phyloP scores from a whole-genome alignment of 2,888 invertebrate species.

The Laspeyria flexula region DNA sequence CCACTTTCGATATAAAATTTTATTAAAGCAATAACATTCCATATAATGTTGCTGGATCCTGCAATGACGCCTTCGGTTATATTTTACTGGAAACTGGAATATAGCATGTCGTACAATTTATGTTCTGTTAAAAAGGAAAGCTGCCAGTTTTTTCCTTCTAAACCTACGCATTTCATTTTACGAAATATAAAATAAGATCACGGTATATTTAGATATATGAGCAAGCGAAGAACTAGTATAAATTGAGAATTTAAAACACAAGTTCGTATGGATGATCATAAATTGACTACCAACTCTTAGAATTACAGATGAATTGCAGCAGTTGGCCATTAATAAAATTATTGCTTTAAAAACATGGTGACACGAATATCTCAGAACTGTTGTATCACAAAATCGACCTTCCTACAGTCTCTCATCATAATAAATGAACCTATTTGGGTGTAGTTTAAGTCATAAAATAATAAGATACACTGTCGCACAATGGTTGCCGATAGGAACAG shows the following conservation, averaged over 20 bases:
- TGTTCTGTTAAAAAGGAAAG: not conserved
- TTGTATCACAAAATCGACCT: no score
- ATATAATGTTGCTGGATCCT: not conserved
- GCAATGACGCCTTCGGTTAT: no score
- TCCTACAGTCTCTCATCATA: no score
- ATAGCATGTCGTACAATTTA: not conserved
- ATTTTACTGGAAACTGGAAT: not conserved
- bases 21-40: not conserved
- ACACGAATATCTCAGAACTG: slow-evolving; percentile 48
- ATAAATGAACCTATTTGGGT: no score
- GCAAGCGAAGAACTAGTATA: slow-evolving; percentile 19
- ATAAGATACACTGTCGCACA: no score
- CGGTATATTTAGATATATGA: slow-evolving; percentile 25
- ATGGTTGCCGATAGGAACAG: no score
- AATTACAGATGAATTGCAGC: slow-evolving; percentile 12
- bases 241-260: slow-evolving; percentile 5
- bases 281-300: slow-evolving; percentile 10
- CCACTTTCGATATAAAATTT: slow-evolving; percentile 23
- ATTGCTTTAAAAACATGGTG: slow-evolving; percentile 45
- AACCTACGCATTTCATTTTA: slow-evolving; percentile 24
- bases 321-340: slow-evolving; percentile 41
- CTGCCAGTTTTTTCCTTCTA: slow-evolving; percentile 6
- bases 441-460: no score
- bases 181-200: slow-evolving; percentile 15
- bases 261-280: slow-evolving; percentile 1